phyloP scores from a whole-genome alignment of 2,888 invertebrate genomes.

The Drosophila kanekoi region DNA sequence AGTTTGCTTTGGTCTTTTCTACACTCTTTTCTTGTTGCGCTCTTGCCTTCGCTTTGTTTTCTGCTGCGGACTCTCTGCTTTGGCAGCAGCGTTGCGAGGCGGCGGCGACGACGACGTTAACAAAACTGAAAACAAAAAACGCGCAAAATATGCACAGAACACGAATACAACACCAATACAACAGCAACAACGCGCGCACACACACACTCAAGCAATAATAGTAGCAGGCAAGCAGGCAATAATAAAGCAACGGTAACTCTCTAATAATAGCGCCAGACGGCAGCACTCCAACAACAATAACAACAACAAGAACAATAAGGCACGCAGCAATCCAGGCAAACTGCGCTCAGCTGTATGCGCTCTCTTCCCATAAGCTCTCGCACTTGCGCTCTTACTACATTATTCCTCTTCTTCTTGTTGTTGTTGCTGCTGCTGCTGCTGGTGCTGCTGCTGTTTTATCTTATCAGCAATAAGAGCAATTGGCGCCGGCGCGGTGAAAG shows the following conservation, averaged over 20 bases:
- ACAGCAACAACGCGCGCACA: conserved; percentile 22
- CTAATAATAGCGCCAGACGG: conserved; percentile 67
- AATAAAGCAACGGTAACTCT: conserved; percentile 77
- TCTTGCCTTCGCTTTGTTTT: conserved; percentile 42
- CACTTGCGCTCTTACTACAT: conserved; percentile 46
- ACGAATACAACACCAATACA: conserved; percentile 49
- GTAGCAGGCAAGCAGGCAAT: conserved; percentile 64
- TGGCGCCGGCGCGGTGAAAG: conserved; percentile 51
- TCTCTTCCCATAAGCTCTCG: conserved; percentile 30
- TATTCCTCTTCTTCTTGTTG: neutral
- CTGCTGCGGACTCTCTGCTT: conserved; percentile 41
- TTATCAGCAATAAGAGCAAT: conserved; percentile 51
- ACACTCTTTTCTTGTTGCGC: conserved; percentile 29
- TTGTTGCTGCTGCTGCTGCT: conserved; percentile 14
- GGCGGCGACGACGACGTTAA: conserved; percentile 71
- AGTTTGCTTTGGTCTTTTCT: conserved; percentile 48
- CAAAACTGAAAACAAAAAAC: conserved; percentile 78
- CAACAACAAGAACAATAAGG: conserved; percentile 15
- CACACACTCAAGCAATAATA: conserved; percentile 51
- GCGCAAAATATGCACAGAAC: conserved; percentile 76
- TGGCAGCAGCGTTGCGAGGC: conserved; percentile 61
- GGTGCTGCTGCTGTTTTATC: conserved; percentile 48
- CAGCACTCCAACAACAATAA: conserved; percentile 38
- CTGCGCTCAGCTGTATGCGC: conserved; percentile 41
- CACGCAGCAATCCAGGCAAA: conserved; percentile 36